Evolutionary conservation across 1,140 invertebrate species (phyloP), one percentile per base, ranked within the genome.

Genomic region (Whitmania pigra): DNA sequence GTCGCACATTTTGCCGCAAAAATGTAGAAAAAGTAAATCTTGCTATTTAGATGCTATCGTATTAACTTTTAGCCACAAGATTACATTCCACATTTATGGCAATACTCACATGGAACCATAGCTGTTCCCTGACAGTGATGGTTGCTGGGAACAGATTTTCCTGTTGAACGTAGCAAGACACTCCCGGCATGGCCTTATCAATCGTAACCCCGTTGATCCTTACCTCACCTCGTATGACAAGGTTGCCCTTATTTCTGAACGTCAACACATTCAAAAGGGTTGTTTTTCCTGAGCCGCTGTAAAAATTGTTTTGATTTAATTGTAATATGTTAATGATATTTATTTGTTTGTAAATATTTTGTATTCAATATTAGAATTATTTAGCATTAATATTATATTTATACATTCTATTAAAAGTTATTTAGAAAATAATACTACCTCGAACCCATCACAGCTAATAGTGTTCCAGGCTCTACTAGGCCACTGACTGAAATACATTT

Each of bases 161-260:
- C 81, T 98, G 94, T 80, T 97, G 93, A 0, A 97, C 93, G 77
- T 97, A 97, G 0, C 92, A 94, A 73, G 90, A 92, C 17, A 91
- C 84, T 7, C 88, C 87, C 18, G 88, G 87, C 70, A 94, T 82
- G 3, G 87, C 85, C 18, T 78, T 74, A 69, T 76, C 77, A 11
- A 81, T 73, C 63, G 71, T 54, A 9, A 78, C 74, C 9, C 83
- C 83, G 77, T 84, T 85, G 49, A 79, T 78, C 74, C 78, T 75
- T 9, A 85, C 84, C 36, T 90, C 84, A 0, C 91, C 91, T 31
- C 85, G 86, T 20, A 90, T 84, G 0, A 85, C 83, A 0, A 94
- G 82, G 20, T 88, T 87, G 11, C 85, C 83, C 7, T 88, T 87
- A 75, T 85, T 86, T 7, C 90, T 85, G 79, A 89, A 90, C 1